Evolutionary conservation across 2,797 vertebrate species (phyloP).

Genomic region (Tapirus indicus): DNA sequence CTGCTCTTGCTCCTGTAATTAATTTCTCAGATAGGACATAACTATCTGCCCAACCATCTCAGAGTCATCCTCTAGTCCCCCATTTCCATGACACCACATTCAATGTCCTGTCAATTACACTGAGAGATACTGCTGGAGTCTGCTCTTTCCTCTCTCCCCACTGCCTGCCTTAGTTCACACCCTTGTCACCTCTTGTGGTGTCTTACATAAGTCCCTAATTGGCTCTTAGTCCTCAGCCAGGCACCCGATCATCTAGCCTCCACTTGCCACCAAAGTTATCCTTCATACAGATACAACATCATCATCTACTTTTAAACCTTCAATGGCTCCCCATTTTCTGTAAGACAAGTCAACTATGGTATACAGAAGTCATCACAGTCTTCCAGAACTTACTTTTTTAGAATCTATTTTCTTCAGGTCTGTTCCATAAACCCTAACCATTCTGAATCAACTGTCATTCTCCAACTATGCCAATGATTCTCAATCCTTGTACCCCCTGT

Average conservation of each 20-base stretch:
- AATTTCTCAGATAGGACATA: not conserved
- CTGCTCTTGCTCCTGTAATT: not conserved
- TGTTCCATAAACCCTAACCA: not conserved
- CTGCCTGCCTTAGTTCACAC: not conserved
- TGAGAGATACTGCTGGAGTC: not conserved
- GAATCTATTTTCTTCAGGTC: not conserved
- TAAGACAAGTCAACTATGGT: not conserved
- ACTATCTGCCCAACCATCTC: not conserved
- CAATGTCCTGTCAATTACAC: not conserved
- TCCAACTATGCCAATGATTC: not conserved
- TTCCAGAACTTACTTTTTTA: not conserved
- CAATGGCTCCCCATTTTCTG: not conserved
- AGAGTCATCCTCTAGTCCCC: not conserved
- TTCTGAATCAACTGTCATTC: not conserved
- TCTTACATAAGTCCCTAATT: constrained; percentile 8
- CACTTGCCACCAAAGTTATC: not conserved
- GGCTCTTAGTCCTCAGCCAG: not conserved
- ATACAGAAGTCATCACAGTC: not conserved
- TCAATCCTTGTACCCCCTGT: not conserved
- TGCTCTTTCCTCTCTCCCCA: not conserved
- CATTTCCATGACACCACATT: not conserved
- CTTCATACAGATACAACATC: not conserved
- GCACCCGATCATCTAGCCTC: not conserved
- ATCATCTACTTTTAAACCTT: not conserved
- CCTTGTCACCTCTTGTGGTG: not conserved